Percentiles rank a stretch among this genome's conserved stretches.
phyloP scores from a whole-genome alignment of 2,113 vertebrate species.

The Cichladusa arquata region DNA sequence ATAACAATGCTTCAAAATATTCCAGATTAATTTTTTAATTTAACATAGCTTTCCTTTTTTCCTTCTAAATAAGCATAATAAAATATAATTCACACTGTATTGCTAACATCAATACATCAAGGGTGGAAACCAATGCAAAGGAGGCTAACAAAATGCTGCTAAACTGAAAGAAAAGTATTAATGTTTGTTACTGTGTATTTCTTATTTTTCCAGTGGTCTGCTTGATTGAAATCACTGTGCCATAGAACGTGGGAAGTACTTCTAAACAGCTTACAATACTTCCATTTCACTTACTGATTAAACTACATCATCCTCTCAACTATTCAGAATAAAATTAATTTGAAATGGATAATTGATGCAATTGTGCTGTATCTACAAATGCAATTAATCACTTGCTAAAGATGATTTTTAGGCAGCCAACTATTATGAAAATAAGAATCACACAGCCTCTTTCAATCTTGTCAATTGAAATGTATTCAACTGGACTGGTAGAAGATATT shows the following conservation, averaged over 20 bases:
- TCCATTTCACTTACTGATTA: constrained; percentile 50
- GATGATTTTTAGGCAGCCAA: constrained; percentile 22
- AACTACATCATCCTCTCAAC: constrained; percentile 37
- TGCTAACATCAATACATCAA: not conserved
- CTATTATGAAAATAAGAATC: constrained; percentile 35
- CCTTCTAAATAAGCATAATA: not conserved
- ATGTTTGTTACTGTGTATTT: not conserved
- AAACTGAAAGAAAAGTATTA: not conserved
- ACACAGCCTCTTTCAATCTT: constrained; percentile 1
- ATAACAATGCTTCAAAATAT: not conserved
- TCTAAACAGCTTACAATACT: constrained; percentile 34
- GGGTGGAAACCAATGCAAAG: not conserved
- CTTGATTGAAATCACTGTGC: not conserved
- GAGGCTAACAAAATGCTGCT: not conserved
- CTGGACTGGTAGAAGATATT: not conserved
- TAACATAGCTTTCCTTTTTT: not conserved
- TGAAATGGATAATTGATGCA: constrained; percentile 46
- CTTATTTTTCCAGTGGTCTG: not conserved
- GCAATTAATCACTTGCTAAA: constrained; percentile 34
- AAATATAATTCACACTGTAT: not conserved
- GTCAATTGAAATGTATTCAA: constrained; percentile 31
- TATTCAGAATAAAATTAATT: constrained; percentile 32
- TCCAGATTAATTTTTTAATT: not conserved
- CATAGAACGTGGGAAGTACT: not conserved
- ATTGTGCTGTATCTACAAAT: constrained; percentile 34